A percentile compares a stretch with the other conserved stretches of the same genome.
Evolutionary conservation across 1,140 invertebrate genomes (phyloP).

Genomic region (Apis florea): DNA sequence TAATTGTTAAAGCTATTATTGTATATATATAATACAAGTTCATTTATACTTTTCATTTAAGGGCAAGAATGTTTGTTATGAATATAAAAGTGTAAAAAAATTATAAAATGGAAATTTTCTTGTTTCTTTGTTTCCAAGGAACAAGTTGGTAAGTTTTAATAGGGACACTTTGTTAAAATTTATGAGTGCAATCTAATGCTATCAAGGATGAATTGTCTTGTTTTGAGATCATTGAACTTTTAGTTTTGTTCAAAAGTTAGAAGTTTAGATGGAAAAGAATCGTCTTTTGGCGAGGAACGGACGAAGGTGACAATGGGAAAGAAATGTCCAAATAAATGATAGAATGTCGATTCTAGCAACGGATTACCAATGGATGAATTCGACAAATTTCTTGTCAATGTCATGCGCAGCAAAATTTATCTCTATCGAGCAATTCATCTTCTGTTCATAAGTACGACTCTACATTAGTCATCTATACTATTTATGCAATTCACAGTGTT

Average conservation of each 20-base stretch:
- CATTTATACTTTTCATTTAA: background rate
- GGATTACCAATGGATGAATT: background rate
- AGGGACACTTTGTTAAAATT: background rate
- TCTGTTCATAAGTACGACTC: background rate
- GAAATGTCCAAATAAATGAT: constrained; percentile 22
- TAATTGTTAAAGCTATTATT: background rate
- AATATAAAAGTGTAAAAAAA: background rate
- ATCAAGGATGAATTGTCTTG: background rate
- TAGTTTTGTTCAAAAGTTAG: background rate
- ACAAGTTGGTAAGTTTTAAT: background rate
- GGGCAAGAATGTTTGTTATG: background rate
- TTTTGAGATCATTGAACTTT: constrained; percentile 7
- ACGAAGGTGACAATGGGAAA: background rate
- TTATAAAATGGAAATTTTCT: background rate
- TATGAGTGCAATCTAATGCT: background rate
- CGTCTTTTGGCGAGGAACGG: background rate
- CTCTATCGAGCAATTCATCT: constrained; percentile 10
- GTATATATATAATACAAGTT: background rate
- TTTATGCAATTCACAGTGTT: background rate
- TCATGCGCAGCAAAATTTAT: background rate
- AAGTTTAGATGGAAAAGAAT: background rate
- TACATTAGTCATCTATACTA: background rate
- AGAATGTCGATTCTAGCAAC: constrained; percentile 11
- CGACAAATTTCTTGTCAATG: constrained; percentile 22
- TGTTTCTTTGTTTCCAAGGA: background rate